Base-by-base conservation (phyloP, 2,113 vertebrate species). In the Seriola aureovittata region DNA sequence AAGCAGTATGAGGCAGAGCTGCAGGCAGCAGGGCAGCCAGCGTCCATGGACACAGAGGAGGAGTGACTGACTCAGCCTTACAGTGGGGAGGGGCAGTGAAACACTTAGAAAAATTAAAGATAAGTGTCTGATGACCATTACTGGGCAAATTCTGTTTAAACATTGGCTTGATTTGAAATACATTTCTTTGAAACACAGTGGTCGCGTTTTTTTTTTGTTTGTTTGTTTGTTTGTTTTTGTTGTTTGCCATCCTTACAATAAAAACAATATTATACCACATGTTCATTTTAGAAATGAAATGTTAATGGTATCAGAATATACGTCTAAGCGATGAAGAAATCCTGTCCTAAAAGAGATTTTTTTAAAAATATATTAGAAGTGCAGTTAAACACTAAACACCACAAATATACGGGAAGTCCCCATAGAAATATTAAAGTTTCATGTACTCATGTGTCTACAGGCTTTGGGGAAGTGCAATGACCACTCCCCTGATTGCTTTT, bases 1-100 rank as follows among this genome's bases (percentile, higher is more conserved):
- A 97, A 92, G 85, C 96, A 95, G 40, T 96, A 96, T 42, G 94
- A 96, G 94, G 92, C 89, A 32, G 96, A 96, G 89, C 89, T 95
- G 84, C 85, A 93, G 83, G 85, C 84, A 32, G 34, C 80, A 0
- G 64, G 58, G 50, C 88, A 88, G 63, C 58, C 70, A 48, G 80
- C 17, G n/a, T 77, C 86, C 25, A 71, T 80, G 64, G 79, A 93
- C 57, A 88, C 75, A 21, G 90, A 93, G 57, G 86, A 94, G 66
- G 92, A 92, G 86, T 81, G 63, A 86, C 82, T 80, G 80, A 57
- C 50, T 81, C 42, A 74, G 67, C 17, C 16, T 21, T 64, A 46
- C n/a, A 44, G 40, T 3, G 19, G 58, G 80, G 72, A 86, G 76
- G 72, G 75, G 66, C 55, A 1, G 29, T 58, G 38, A 67, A 12